A percentile compares a stretch with the other conserved stretches of the same genome.
Conservation (phyloP, 2,113 vertebrate species). For the Rallus limicola region DNA sequence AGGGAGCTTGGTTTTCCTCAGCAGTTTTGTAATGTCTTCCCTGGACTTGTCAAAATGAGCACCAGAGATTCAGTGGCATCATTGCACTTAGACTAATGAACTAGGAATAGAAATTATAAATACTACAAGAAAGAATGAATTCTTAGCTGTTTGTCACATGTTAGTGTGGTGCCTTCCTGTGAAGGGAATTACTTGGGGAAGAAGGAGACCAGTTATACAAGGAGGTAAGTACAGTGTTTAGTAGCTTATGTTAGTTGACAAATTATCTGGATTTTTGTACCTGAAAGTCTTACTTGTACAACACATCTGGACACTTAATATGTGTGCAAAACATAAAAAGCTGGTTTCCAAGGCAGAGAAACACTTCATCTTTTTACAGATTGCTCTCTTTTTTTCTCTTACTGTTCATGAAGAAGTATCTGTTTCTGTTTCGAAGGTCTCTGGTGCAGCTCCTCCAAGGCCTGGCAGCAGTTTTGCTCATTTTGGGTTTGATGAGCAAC, state of each 20-base stretch:
- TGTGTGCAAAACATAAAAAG: neutral
- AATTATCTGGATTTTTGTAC: neutral
- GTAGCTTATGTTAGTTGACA: neutral
- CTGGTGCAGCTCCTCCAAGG: conserved; percentile 94
- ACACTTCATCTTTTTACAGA: neutral
- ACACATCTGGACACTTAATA: neutral
- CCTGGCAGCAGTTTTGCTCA: conserved; percentile 96
- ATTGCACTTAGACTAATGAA: neutral
- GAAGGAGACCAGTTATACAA: neutral
- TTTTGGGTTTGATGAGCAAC: conserved; percentile 96
- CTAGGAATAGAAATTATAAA: neutral
- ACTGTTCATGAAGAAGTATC: neutral
- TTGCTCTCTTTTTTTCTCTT: neutral
- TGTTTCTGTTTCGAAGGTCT: conserved; percentile 84
- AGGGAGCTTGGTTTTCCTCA: neutral
- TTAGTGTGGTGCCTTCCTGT: neutral
- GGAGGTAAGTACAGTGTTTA: neutral
- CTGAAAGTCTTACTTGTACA: neutral
- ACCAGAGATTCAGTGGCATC: neutral
- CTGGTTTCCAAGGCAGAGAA: neutral
- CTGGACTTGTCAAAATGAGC: neutral
- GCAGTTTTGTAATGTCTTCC: neutral
- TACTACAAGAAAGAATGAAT: neutral
- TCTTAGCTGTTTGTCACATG: neutral
- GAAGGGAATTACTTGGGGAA: neutral